Conservation (phyloP, 2,888 invertebrate genomes). For the Apamea crenata region DNA sequence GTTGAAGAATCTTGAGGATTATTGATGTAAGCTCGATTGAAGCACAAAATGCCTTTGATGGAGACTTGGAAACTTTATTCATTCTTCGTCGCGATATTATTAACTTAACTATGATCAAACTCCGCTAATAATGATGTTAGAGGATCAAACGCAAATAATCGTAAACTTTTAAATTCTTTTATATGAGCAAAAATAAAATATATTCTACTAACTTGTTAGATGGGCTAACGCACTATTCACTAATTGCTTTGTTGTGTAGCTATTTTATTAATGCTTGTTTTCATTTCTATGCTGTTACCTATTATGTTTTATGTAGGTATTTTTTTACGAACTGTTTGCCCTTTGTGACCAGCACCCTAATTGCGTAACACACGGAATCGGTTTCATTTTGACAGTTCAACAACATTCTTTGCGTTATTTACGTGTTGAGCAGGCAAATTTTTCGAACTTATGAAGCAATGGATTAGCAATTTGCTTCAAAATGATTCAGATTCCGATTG, state of each 20-base stretch:
- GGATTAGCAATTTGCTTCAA: no score
- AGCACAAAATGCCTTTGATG: constrained; percentile 41
- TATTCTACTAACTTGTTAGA: not conserved
- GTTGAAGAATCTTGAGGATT: constrained; percentile 47
- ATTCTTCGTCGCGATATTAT: constrained; percentile 45
- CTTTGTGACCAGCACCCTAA: no score
- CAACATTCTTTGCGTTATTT: no score
- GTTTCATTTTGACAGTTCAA: no score
- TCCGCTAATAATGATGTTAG: constrained; percentile 30
- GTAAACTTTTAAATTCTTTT: not conserved
- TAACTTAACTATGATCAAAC: constrained; percentile 28
- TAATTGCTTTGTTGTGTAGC: constrained; percentile 23
- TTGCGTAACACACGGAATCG: no score
- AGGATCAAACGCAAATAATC: constrained; percentile 5
- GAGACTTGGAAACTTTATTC: constrained; percentile 48
- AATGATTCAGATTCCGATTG: no score
- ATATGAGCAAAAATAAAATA: not conserved
- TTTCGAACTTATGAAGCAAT: no score
- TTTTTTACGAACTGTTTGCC: no score
- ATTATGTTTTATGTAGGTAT: not conserved
- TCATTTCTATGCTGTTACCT: not conserved
- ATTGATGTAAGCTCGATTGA: constrained; percentile 56
- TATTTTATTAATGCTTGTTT: constrained; percentile 6
- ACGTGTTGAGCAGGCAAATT: no score
- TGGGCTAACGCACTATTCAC: not conserved